Percentiles rank a stretch among this genome's conserved stretches.
phyloP scores from a whole-genome alignment of 2,797 vertebrate genomes.

The Myotis vivesi region DNA sequence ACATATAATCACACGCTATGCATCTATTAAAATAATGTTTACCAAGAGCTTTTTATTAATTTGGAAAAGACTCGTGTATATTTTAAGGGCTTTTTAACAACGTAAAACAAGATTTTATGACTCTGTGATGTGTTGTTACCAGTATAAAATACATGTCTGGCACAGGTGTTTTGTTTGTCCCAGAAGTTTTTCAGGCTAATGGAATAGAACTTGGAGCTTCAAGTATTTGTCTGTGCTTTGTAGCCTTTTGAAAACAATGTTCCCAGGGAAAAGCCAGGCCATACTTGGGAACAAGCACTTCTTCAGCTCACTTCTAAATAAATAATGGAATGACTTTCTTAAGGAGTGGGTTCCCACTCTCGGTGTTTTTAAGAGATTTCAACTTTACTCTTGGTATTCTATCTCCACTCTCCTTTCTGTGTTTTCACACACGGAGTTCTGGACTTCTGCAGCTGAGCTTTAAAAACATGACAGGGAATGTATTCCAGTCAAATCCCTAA shows the following conservation, averaged over 20 bases:
- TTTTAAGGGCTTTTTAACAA: neutral
- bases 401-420: neutral
- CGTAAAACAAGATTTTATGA: conserved; percentile 15
- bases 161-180: neutral
- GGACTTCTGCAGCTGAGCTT: neutral
- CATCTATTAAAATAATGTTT: conserved; percentile 7
- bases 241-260: neutral
- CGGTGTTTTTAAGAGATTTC: neutral
- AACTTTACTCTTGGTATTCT: neutral
- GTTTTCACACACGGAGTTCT: neutral
- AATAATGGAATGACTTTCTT: neutral
- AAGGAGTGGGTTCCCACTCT: neutral
- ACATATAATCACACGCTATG: neutral
- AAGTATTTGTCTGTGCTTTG: neutral
- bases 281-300: neutral
- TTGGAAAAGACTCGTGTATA: neutral
- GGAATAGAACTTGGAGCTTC: neutral
- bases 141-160: conserved; percentile 32
- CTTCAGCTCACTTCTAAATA: neutral
- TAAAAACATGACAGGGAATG: conserved; percentile 10
- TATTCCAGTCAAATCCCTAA: conserved; percentile 7
- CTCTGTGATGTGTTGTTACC: neutral
- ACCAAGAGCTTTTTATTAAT: conserved; percentile 4
- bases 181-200: neutral
- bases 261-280: neutral